phyloP scores from a whole-genome alignment of 1,140 invertebrate species.

The Aphis craccivora region DNA sequence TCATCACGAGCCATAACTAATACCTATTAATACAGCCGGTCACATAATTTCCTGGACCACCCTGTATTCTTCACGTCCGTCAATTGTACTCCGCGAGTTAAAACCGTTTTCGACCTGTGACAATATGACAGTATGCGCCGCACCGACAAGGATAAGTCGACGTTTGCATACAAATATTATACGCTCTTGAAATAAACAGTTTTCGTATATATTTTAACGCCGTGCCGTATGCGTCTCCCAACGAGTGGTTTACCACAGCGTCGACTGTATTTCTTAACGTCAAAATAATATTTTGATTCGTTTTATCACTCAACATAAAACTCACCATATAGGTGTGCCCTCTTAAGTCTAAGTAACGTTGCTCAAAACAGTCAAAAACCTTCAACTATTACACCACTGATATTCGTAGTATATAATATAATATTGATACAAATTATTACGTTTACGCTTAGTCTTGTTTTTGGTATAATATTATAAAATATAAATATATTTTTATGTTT shows the following conservation, averaged over 20 bases:
- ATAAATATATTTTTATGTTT: too few relatives aligned
- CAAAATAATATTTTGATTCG: neutral
- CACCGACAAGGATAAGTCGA: conserved; percentile 40
- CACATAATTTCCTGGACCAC: conserved; percentile 47
- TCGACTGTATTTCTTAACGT: neutral
- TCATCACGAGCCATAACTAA: neutral
- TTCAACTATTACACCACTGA: neutral
- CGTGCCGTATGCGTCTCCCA: neutral
- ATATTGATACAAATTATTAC: neutral
- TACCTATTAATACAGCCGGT: conserved; percentile 19
- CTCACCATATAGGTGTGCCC: too few relatives aligned
- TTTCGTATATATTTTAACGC: neutral
- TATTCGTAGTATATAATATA: too few relatives aligned
- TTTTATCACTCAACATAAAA: neutral
- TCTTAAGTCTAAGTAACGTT: neutral
- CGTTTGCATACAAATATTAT: conserved; percentile 44
- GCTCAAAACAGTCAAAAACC: neutral
- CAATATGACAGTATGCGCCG: neutral
- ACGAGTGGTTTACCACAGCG: neutral
- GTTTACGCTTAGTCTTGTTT: neutral
- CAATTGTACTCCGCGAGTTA: conserved; percentile 14
- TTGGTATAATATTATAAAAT: too few relatives aligned
- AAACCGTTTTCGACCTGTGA: conserved; percentile 8
- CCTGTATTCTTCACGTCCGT: conserved; percentile 46
- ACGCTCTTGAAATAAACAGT: conserved; percentile 10